A percentile compares a stretch with the other conserved stretches of the same genome.
phyloP scores from a whole-genome alignment of 30 jellyfish, hydroid and myxozoan genomes.

The Hydractinia echinata region DNA sequence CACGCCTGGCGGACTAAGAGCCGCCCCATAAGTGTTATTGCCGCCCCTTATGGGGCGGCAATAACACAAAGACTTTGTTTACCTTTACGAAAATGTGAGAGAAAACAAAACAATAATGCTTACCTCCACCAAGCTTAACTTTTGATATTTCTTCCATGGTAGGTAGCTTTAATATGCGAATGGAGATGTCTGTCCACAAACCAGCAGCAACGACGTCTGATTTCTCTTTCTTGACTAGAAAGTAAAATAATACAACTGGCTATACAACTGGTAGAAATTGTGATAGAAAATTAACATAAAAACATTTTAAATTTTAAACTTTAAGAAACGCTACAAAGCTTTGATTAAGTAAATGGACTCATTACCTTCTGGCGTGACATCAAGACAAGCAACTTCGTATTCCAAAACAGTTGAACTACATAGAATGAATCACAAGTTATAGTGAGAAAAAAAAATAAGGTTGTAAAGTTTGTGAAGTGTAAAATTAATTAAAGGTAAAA shows the following conservation, averaged over 20 bases:
- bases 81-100: conserved; percentile 1
- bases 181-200: conserved; percentile 89
- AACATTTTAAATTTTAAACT: neutral
- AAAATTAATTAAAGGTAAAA: neutral
- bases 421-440: too few species aligned
- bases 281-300: neutral
- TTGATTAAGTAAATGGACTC: neutral
- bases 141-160: conserved; percentile 51
- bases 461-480: neutral
- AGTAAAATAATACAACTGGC: neutral
- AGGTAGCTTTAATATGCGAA: conserved; percentile 56
- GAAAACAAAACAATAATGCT: neutral
- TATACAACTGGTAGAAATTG: neutral
- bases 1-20: too few species aligned
- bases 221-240: conserved; percentile 40
- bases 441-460: too few species aligned
- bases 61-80: neutral
- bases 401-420: conserved; percentile 61
- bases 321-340: neutral
- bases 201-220: conserved; percentile 77
- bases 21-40: too few species aligned
- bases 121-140: conserved; percentile 91
- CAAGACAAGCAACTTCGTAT: conserved; percentile 87
- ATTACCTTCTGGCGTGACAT: conserved; percentile 74
- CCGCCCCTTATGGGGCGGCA: too few species aligned